phyloP scores from a whole-genome alignment of 2,888 invertebrate species.

The Megastigmus dorsalis region DNA sequence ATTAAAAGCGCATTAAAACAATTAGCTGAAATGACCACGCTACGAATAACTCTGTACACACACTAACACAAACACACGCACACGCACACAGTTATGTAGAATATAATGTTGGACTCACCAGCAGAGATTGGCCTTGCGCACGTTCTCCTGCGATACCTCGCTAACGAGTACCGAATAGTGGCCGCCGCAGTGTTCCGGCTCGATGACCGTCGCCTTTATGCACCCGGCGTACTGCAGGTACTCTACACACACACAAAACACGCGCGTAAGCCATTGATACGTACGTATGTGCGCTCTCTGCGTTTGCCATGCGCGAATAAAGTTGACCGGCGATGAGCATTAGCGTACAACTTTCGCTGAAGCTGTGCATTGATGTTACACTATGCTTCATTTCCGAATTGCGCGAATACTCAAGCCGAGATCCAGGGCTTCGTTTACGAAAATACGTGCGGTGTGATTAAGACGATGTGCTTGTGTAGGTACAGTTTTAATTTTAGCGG shows the following conservation, averaged over 20 bases:
- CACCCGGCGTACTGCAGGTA: slow-evolving; percentile 79
- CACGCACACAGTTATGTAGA: not conserved
- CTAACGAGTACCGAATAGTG: slow-evolving; percentile 78
- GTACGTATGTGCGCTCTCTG: not conserved
- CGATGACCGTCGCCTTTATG: slow-evolving; percentile 78
- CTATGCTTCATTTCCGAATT: too few species aligned
- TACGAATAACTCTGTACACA: not conserved
- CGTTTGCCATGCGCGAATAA: not conserved
- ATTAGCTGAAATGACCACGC: not conserved
- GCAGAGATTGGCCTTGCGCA: slow-evolving; percentile 77
- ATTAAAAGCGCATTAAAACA: slow-evolving; percentile 20
- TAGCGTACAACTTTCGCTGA: too few species aligned
- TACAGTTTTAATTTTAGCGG: too few species aligned
- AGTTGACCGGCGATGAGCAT: too few species aligned
- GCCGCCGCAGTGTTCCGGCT: slow-evolving; percentile 77
- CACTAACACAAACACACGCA: not conserved
- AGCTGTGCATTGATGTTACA: too few species aligned
- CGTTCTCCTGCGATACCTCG: slow-evolving; percentile 77
- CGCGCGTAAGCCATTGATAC: not conserved
- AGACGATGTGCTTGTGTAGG: too few species aligned
- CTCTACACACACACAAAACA: slow-evolving; percentile 71
- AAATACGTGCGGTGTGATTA: too few species aligned
- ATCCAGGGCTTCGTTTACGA: too few species aligned
- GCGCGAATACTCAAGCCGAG: too few species aligned
- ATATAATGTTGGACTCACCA: slow-evolving; percentile 73